Evolutionary conservation across 2,797 vertebrate genomes (phyloP), one percentile per base, ranked within the genome.

Genomic region (Aythya fuligula): DNA sequence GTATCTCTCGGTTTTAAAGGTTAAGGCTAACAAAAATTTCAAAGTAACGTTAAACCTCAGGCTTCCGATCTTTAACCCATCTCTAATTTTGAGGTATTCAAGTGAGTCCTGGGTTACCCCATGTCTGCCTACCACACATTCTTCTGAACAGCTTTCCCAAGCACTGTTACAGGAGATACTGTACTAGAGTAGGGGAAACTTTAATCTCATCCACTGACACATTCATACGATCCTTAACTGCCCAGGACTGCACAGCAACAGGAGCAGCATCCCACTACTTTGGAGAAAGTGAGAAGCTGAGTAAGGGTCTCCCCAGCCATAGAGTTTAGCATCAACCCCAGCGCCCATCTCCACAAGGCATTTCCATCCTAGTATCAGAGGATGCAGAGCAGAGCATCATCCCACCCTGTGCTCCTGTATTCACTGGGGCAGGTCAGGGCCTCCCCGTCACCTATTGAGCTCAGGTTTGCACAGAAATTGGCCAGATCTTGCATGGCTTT

Each of bases 51-150:
- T 92, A 96, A 95, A 95, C 94, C 91, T 95, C 93, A 93, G 82
- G 53, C 82, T 96, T 94, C 75, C 21, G 20, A 87, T 93, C 82
- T 92, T 94, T 83, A 95, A 93, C 93, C 91, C 87, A 85, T 85
- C 89, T 94, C 89, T 93, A 96, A 95, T 93, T 94, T 85, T 93
- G 91, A 96, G 72, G 94, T 83, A 80, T 95, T 96, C 73, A 67
- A 89, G 60, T 56, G 84, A 83, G 75, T 67, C 67, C 47, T 94
- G 78, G 47, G 53, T 92, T 92, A 93, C 65, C 78, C 75, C 69
- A 24, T 25, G 9, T 49, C 71, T 77, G 49, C 78, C 85, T 96
- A 83, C 72, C 49, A 64, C 69, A 54, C 65, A 80, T 91, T 93
- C 72, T 95, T 91, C 49, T 77, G 43, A 64, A 74, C 74, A 89